phyloP scores from a whole-genome alignment of 2,113 vertebrate species.

The Synchiropus splendidus region DNA sequence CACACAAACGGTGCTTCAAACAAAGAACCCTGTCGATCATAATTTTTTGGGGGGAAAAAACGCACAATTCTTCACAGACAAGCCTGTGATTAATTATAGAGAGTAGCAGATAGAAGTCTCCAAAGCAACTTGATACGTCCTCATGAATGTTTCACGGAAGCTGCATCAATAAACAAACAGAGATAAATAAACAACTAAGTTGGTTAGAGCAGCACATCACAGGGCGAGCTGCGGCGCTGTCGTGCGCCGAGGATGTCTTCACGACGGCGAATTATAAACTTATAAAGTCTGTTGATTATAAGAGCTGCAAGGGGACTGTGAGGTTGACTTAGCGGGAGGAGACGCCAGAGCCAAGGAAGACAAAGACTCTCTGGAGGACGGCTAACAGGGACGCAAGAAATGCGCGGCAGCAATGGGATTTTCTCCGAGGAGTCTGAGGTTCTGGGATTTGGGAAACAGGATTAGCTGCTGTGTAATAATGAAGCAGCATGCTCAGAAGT shows the following conservation, averaged over 20 bases:
- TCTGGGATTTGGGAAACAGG: constrained; percentile 67
- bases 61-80: too few species aligned
- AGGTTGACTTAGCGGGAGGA: constrained; percentile 12
- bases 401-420: constrained; percentile 61
- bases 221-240: too few species aligned
- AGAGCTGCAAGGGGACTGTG: neutral
- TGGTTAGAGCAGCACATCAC: too few species aligned
- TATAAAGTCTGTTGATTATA: constrained; percentile 37
- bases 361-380: constrained; percentile 45
- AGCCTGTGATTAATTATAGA: too few species aligned
- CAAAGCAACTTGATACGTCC: constrained; percentile 19
- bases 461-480: constrained; percentile 69
- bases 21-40: too few species aligned
- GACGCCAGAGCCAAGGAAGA: constrained; percentile 32
- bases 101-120: too few species aligned
- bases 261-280: constrained; percentile 15
- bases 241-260: too few species aligned
- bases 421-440: constrained; percentile 56
- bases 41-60: too few species aligned
- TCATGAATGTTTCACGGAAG: constrained; percentile 40
- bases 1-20: too few species aligned
- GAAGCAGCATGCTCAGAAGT: constrained; percentile 45
- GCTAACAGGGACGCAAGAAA: constrained; percentile 52
- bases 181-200: constrained; percentile 51
- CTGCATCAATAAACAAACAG: constrained; percentile 55